phyloP scores from a whole-genome alignment of 1,140 invertebrate species.

The Cyclina sinensis region DNA sequence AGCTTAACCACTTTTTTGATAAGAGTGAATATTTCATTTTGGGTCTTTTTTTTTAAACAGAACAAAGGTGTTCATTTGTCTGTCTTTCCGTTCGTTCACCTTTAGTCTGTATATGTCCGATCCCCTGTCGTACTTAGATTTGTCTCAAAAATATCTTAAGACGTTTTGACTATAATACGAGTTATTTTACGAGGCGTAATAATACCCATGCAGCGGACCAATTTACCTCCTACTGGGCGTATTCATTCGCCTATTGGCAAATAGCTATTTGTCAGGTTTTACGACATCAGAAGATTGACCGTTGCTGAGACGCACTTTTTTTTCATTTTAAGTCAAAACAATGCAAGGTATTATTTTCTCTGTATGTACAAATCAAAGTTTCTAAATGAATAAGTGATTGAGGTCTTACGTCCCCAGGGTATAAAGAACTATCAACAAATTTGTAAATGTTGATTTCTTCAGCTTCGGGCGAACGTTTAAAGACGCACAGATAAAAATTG shows the following conservation, averaged over 20 bases:
- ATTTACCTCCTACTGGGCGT: conserved; percentile 48
- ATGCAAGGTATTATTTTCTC: conserved; percentile 25
- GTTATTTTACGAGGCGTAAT: conserved; percentile 29
- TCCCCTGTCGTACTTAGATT: too few relatives aligned
- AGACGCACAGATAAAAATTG: conserved; percentile 35
- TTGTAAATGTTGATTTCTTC: conserved; percentile 43
- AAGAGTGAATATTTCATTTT: too few relatives aligned
- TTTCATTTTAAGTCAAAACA: neutral
- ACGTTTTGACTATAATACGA: neutral
- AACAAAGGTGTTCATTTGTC: too few relatives aligned
- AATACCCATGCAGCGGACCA: neutral
- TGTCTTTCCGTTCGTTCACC: too few relatives aligned
- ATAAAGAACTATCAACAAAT: conserved; percentile 39
- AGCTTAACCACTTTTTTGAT: too few relatives aligned
- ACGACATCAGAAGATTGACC: conserved; percentile 30
- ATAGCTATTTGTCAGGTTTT: conserved; percentile 35
- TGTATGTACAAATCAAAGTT: neutral
- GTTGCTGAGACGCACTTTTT: neutral
- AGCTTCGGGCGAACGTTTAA: conserved; percentile 1
- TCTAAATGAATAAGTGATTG: conserved; percentile 50
- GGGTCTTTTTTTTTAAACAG: too few relatives aligned
- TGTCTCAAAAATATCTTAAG: too few relatives aligned
- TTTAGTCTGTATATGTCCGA: too few relatives aligned
- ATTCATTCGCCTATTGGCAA: conserved; percentile 21
- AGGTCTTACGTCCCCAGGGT: conserved; percentile 28